A percentile compares a stretch with the other conserved stretches of the same genome.
phyloP scores from a whole-genome alignment of 2,113 vertebrate genomes.

The Quiscalus mexicanus region DNA sequence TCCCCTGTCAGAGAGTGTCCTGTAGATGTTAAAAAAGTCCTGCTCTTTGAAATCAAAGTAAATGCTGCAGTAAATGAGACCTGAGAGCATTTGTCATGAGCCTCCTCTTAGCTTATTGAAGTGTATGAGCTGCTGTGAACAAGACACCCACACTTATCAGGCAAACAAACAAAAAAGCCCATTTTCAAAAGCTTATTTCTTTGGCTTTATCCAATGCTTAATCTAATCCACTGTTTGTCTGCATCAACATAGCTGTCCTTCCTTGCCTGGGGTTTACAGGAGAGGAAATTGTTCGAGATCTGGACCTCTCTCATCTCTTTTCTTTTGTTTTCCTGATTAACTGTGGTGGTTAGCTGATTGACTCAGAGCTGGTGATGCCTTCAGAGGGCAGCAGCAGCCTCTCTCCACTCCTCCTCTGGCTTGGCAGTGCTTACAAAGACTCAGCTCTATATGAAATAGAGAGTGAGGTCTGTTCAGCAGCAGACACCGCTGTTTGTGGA shows the following conservation, averaged over 20 bases:
- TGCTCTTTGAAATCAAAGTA: neutral
- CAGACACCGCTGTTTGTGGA: too few species aligned
- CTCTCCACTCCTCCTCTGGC: neutral
- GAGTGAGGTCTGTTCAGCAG: accelerated
- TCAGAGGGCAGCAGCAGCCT: neutral
- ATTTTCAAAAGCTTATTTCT: neutral
- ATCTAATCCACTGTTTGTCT: neutral
- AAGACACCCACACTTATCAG: accelerated
- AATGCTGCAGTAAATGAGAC: neutral
- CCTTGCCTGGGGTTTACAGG: neutral
- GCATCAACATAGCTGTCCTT: neutral
- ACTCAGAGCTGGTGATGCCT: neutral
- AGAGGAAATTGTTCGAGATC: neutral
- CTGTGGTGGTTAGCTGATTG: neutral
- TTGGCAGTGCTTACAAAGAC: neutral
- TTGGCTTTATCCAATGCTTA: neutral
- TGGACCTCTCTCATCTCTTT: neutral
- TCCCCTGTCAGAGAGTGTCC: neutral
- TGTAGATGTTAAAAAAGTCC: neutral
- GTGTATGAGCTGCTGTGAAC: neutral
- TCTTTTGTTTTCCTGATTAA: too few species aligned
- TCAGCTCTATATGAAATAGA: accelerated
- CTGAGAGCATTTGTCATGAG: neutral
- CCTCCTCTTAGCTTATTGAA: neutral
- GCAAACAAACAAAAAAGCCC: neutral